Percentiles rank a stretch among this genome's conserved stretches.
phyloP scores from a whole-genome alignment of 1,140 invertebrate genomes.

The Heliconius himera region DNA sequence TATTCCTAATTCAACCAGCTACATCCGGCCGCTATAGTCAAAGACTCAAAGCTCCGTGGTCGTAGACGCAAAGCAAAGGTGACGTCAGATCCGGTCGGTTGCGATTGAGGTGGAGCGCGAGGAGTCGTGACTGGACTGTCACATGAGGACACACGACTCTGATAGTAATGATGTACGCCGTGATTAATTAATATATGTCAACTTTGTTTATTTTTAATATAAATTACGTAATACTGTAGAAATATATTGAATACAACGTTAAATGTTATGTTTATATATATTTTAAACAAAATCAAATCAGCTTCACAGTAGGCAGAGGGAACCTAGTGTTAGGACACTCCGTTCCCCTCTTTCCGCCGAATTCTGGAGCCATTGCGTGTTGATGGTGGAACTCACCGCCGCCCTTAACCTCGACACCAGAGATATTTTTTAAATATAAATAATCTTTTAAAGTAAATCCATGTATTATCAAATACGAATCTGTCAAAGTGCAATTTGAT shows the following conservation, averaged over 20 bases:
- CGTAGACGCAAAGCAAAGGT: neutral
- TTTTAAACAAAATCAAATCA: neutral
- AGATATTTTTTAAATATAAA: too few species aligned
- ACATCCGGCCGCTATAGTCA: neutral
- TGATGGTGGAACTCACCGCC: too few species aligned
- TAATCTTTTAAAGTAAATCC: neutral
- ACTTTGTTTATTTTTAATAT: neutral
- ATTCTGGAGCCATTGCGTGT: too few species aligned
- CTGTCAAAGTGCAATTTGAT: too few species aligned
- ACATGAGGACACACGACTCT: constrained; percentile 29
- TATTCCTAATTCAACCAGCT: neutral
- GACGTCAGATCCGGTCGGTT: constrained; percentile 37
- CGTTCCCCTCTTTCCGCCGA: too few species aligned
- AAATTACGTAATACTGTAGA: neutral
- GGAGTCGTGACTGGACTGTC: constrained; percentile 35
- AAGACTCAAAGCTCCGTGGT: neutral
- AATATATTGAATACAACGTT: neutral
- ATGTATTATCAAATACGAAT: neutral
- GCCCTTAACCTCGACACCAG: too few species aligned
- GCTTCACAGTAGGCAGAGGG: too few species aligned
- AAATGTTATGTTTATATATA: too few species aligned
- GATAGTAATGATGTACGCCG: neutral
- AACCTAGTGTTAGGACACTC: too few species aligned
- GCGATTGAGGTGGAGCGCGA: constrained; percentile 24
- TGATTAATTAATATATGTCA: constrained; percentile 2